Evolutionary conservation across 2,113 vertebrate species (phyloP).

Genomic region (Ciconia boyciana): DNA sequence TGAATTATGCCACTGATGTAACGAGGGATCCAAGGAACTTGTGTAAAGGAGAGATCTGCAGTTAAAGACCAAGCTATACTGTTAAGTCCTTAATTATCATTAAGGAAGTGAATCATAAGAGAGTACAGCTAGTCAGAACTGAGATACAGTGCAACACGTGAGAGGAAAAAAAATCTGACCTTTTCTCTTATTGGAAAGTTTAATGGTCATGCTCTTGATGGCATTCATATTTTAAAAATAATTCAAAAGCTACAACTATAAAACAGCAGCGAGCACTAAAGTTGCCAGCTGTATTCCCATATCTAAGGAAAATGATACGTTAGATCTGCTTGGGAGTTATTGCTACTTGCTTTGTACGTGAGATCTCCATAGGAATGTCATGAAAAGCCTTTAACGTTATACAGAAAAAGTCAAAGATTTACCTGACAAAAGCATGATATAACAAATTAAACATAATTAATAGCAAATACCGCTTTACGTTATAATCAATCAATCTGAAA

Average conservation of each 20-base stretch:
- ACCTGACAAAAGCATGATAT: not conserved
- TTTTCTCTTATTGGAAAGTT: not conserved
- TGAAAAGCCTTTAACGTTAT: not conserved
- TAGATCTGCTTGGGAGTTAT: not conserved
- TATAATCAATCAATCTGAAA: not conserved
- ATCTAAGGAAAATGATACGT: not conserved
- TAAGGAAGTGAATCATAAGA: not conserved
- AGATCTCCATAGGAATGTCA: not conserved
- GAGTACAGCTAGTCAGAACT: not conserved
- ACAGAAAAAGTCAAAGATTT: not conserved
- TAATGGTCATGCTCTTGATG: not conserved
- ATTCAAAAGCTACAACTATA: not conserved
- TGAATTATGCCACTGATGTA: not conserved
- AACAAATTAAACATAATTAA: not conserved
- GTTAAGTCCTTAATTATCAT: not conserved
- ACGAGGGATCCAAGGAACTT: not conserved
- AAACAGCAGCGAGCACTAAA: not conserved
- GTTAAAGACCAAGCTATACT: not conserved
- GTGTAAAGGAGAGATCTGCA: not conserved
- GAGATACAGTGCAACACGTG: not conserved
- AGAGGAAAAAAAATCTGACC: not conserved
- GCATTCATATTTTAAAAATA: not conserved
- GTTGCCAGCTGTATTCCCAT: not conserved
- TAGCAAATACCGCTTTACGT: not conserved
- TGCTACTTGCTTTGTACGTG: not conserved